Percentiles rank a stretch among this genome's conserved stretches.
These are phyloP conservation scores for Pluvianellus socialis DNA, from an alignment of 2,113 vertebrate species.

Conservation along the genomic window DNA sequence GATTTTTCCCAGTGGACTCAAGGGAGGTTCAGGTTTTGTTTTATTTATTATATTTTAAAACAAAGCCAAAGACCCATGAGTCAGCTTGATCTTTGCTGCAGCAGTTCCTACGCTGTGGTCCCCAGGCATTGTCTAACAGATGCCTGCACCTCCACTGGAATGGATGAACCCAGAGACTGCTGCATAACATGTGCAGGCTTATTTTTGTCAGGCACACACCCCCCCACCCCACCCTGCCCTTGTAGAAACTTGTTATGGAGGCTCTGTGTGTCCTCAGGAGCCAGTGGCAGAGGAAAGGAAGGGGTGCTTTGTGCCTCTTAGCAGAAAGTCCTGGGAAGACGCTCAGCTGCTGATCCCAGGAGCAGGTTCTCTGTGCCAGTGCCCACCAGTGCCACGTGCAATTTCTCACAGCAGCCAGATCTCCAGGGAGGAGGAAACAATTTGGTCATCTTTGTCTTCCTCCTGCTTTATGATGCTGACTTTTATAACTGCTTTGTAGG, in stretches of 20 bases:
- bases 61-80: not conserved
- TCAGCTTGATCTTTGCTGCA: not conserved
- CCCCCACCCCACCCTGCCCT: not conserved
- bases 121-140: not conserved
- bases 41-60: not conserved
- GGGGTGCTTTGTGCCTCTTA: not conserved
- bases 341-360: not conserved
- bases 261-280: not conserved
- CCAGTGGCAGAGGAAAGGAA: not conserved
- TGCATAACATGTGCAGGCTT: not conserved
- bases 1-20: not conserved
- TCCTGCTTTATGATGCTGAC: not conserved
- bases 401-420: not conserved
- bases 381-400: not conserved
- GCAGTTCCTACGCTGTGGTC: not conserved
- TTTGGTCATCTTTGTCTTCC: not conserved
- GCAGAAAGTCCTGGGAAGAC: not conserved
- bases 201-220: not conserved
- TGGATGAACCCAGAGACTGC: not conserved
- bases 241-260: not conserved
- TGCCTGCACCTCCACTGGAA: not conserved
- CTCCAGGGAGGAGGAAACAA: not conserved
- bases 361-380: not conserved
- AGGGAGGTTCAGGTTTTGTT: not conserved
- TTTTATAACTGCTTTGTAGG: not conserved